These are phyloP conservation scores for Semnornis frantzii DNA, from an alignment of 2,113 vertebrate species.

Conservation along the genomic window DNA sequence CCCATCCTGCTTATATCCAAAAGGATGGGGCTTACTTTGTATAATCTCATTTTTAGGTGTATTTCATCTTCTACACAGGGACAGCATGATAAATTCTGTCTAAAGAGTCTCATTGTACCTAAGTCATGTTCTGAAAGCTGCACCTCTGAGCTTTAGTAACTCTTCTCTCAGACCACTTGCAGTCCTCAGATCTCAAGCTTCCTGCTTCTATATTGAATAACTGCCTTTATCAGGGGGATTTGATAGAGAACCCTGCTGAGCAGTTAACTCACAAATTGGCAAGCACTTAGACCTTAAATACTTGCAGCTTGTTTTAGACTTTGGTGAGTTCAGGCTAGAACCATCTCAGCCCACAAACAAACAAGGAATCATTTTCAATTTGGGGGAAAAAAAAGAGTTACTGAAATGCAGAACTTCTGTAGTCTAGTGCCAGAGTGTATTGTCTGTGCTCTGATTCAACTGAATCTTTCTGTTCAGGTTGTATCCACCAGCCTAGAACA, in stretches of 20 bases:
- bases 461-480: neutral
- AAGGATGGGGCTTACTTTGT: neutral
- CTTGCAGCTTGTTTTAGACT: neutral
- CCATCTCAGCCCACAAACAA: neutral
- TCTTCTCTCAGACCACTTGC: neutral
- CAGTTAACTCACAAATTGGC: neutral
- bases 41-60: neutral
- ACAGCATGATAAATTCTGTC: neutral
- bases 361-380: neutral
- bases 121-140: neutral
- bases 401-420: neutral
- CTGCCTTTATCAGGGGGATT: neutral
- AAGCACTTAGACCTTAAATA: neutral
- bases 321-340: neutral
- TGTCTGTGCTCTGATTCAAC: neutral
- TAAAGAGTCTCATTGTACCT: neutral
- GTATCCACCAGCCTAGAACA: neutral
- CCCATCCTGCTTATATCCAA: neutral
- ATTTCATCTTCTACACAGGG: neutral
- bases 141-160: neutral
- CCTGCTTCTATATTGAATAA: neutral
- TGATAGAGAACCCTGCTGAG: neutral
- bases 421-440: neutral
- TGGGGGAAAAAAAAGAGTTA: neutral
- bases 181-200: neutral